Base-by-base conservation (phyloP, 2,113 vertebrate genomes). In the Epinephelus moara region DNA sequence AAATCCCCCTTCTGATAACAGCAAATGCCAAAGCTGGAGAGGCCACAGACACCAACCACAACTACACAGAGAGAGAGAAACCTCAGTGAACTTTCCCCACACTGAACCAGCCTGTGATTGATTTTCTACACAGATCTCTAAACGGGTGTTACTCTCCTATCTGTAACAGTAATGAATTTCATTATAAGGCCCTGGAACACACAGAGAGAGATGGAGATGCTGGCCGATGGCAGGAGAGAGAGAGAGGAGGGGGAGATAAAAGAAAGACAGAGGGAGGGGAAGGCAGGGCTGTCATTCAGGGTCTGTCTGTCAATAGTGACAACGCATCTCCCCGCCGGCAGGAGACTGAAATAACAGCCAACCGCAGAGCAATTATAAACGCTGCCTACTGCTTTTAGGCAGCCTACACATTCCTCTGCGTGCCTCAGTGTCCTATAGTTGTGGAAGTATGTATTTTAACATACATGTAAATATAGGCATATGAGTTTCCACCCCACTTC, bases 121-220 rank as follows among this genome's bases (percentile, higher is more conserved):
- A 92, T 93, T 93, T 91, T 92, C 82, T 81, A 87, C 85, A 89
- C 82, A 77, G 89, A 91, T 91, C 86, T 92, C 80, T 88, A 84
- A 93, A 90, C 73, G 81, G 91, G 87, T 91, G 93, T 88, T 89
- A 81, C 91, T 87, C 88, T 76, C 66, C 90, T 91, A 85, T 91
- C 91, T 93, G 91, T 90, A 85, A 81, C 85, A 83, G 88, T 94
- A 90, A 92, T 92, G 90, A 89, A 92, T 92, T 93, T 92, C 87
- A 93, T 93, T 92, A 90, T 83, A 92, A 85, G 85, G 75, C 72
- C 60, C 25, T 63, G 87, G 55, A 89, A 89, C 85, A 79, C 81
- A 86, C 73, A 81, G 18, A 61, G 27, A 80, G 70, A 78, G 72
- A 86, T 69, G 64, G 82, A 87, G 78, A 85, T 75, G 73, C 71